phyloP scores from a whole-genome alignment of 92 coral and sea anemone genomes.

The Phenganax stokvisi region DNA sequence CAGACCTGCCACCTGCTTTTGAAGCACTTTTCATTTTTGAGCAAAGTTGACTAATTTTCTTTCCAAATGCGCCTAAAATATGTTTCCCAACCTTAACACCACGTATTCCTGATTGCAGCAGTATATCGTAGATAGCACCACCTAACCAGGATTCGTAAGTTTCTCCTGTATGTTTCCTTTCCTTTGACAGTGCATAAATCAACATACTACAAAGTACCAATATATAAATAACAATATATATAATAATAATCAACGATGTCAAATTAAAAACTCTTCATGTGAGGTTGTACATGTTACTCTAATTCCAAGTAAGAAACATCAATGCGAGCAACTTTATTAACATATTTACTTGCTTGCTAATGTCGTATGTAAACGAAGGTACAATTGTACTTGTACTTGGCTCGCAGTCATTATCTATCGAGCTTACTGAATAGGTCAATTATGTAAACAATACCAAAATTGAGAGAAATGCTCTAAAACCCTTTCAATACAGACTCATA shows the following conservation, averaged over 20 bases:
- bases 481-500: neutral
- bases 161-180: neutral
- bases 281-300: no score
- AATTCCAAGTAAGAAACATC: no score
- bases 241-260: no score
- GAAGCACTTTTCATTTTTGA: constrained; percentile 5
- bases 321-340: neutral
- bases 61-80: constrained; percentile 25
- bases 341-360: constrained; percentile 4
- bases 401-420: neutral
- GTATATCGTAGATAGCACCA: constrained; percentile 16
- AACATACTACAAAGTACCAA: constrained; percentile 20
- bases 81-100: constrained; percentile 34
- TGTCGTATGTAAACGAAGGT: neutral
- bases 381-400: neutral
- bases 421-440: neutral
- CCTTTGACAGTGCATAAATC: constrained; percentile 38
- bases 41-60: constrained; percentile 19
- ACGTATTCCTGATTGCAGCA: constrained; percentile 32
- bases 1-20: constrained; percentile 2
- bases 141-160: constrained; percentile 9
- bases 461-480: neutral
- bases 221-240: neutral
- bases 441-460: neutral
- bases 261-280: no score